phyloP scores from a whole-genome alignment of 2,888 invertebrate genomes.

The Lithophane ornitopus region DNA sequence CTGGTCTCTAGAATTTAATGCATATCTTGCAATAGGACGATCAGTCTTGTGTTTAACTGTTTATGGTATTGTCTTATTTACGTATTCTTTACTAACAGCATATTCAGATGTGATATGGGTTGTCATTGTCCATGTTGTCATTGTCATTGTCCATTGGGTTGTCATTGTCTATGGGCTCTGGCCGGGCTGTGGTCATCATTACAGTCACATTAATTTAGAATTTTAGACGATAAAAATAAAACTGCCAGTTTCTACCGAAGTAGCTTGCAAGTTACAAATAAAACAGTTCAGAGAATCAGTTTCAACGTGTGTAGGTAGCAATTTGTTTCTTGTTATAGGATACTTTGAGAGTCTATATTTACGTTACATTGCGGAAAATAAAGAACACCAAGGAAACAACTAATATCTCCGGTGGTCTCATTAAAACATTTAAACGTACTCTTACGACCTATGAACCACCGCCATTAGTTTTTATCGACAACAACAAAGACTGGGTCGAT shows the following conservation, averaged over 20 bases:
- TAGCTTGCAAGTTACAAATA: not conserved
- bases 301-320: not conserved
- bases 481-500: conserved; percentile 54
- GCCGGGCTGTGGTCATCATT: not conserved
- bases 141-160: not conserved
- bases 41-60: not conserved
- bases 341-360: not conserved
- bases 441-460: conserved; percentile 40
- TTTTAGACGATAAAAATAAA: not conserved
- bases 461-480: conserved; percentile 53
- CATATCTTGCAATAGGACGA: not conserved
- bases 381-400: not conserved
- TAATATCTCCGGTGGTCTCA: conserved; percentile 19
- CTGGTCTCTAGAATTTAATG: not conserved
- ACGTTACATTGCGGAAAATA: not conserved
- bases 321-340: not conserved
- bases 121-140: not conserved
- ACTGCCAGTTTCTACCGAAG: not conserved
- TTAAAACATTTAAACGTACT: conserved; percentile 35
- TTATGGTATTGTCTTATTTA: too few species aligned
- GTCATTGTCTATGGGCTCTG: not conserved
- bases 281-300: not conserved
- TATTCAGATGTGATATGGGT: not conserved
- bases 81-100: not conserved
- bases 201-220: not conserved